Percentiles rank a stretch among this genome's conserved stretches.
phyloP scores from a whole-genome alignment of 2,888 invertebrate genomes.

The Apodemia mormo region DNA sequence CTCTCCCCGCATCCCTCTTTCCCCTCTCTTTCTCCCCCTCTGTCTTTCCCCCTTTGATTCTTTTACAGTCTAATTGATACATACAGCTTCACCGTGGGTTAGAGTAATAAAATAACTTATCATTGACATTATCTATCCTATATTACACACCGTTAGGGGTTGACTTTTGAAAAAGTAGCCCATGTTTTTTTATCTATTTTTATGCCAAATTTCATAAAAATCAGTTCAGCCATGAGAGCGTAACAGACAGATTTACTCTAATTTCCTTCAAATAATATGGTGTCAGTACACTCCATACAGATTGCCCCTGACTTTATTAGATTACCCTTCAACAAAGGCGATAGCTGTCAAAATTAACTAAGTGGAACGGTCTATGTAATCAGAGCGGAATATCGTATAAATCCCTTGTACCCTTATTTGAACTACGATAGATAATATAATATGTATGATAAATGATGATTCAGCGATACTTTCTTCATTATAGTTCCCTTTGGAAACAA shows the following conservation, averaged over 20 bases:
- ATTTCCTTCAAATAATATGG: neutral
- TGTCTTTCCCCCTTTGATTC: too few species aligned
- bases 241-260: neutral
- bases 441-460: neutral
- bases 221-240: too few species aligned
- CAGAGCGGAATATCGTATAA: neutral
- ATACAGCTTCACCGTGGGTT: too few species aligned
- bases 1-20: too few species aligned
- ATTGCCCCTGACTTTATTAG: neutral
- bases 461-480: neutral
- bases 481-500: neutral
- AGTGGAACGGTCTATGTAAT: neutral
- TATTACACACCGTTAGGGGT: too few species aligned
- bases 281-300: neutral
- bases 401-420: neutral
- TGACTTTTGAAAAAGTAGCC: too few species aligned
- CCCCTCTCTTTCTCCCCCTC: too few species aligned
- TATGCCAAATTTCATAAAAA: too few species aligned
- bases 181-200: too few species aligned
- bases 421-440: neutral
- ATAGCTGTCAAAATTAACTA: conserved; percentile 9
- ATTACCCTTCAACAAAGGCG: conserved; percentile 7
- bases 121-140: too few species aligned
- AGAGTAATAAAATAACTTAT: too few species aligned
- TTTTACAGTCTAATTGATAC: too few species aligned